A percentile compares a stretch with the other conserved stretches of the same genome.
Conservation (phyloP, 92 coral and sea anemone species). For the Parazoanthus darwini region DNA sequence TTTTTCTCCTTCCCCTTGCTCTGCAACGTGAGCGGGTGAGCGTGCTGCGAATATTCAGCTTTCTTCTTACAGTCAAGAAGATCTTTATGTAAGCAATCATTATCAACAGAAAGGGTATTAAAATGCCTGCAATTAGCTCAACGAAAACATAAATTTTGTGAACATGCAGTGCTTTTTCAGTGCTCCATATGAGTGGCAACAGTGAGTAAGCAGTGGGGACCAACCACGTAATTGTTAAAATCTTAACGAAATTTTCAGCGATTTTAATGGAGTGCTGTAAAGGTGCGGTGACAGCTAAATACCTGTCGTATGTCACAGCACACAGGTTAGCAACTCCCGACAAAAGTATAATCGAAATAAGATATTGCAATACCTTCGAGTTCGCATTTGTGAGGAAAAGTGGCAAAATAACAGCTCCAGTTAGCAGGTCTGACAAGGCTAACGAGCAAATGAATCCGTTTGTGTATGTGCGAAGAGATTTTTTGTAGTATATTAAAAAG, state of each 20-base stretch:
- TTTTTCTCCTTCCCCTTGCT: constrained; percentile 34
- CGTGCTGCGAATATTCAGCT: constrained; percentile 25
- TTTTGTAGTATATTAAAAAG: constrained; percentile 55
- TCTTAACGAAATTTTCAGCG: constrained; percentile 51
- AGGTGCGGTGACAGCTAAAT: constrained; percentile 61
- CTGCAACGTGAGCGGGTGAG: constrained; percentile 17
- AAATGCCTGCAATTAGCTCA: constrained; percentile 51
- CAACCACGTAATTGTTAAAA: constrained; percentile 57
- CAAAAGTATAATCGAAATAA: constrained; percentile 63
- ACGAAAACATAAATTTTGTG: constrained; percentile 64
- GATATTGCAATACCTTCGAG: constrained; percentile 50
- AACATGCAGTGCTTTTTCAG: constrained; percentile 40
- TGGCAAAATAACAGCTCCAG: constrained; percentile 67
- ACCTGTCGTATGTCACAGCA: constrained; percentile 79
- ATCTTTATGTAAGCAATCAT: constrained; percentile 57
- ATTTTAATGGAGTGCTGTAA: constrained; percentile 51
- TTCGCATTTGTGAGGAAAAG: constrained; percentile 55
- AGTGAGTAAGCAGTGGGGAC: constrained; percentile 59
- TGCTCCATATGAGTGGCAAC: constrained; percentile 66
- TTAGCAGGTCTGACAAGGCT: constrained; percentile 65
- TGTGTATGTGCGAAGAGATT: constrained; percentile 57
- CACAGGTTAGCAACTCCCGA: constrained; percentile 72
- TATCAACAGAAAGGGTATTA: constrained; percentile 61
- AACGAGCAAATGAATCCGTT: constrained; percentile 66
- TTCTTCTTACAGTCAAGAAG: constrained; percentile 41